These are phyloP conservation scores for Psittacula cyanocephala DNA, from an alignment of 2,113 vertebrate species.

Conservation along the genomic window DNA sequence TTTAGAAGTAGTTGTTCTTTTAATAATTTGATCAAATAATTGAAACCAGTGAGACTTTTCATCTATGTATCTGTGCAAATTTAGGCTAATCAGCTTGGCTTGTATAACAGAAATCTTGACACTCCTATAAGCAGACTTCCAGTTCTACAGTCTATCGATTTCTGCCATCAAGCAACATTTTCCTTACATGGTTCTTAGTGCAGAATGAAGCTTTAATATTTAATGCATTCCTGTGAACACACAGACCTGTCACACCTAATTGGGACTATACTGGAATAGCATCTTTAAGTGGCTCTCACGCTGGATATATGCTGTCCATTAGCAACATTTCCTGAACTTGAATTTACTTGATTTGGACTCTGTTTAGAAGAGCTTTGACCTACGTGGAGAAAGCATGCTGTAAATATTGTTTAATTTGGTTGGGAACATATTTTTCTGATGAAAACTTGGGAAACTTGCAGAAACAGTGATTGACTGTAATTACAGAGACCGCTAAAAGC, in stretches of 20 bases:
- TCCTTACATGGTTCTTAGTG: neutral
- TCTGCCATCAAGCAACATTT: neutral
- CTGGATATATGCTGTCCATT: neutral
- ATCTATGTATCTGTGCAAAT: neutral
- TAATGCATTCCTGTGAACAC: neutral
- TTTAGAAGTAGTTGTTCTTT: neutral
- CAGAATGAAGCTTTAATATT: neutral
- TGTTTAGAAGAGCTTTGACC: neutral
- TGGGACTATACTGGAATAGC: neutral
- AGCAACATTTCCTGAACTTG: neutral
- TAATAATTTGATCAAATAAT: neutral
- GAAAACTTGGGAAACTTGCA: neutral
- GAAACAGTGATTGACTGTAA: neutral
- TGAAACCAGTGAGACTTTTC: neutral
- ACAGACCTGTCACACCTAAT: neutral
- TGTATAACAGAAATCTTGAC: neutral
- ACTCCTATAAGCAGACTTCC: neutral
- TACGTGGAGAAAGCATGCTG: neutral
- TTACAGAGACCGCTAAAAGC: neutral
- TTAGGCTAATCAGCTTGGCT: neutral
- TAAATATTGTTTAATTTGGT: neutral
- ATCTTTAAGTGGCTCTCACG: neutral
- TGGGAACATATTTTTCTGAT: neutral
- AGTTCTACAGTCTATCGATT: neutral
- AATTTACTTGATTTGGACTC: neutral